Evolutionary conservation across 2,888 invertebrate genomes (phyloP), one percentile per base, ranked within the genome.

Genomic region (Resseliella maxima): DNA sequence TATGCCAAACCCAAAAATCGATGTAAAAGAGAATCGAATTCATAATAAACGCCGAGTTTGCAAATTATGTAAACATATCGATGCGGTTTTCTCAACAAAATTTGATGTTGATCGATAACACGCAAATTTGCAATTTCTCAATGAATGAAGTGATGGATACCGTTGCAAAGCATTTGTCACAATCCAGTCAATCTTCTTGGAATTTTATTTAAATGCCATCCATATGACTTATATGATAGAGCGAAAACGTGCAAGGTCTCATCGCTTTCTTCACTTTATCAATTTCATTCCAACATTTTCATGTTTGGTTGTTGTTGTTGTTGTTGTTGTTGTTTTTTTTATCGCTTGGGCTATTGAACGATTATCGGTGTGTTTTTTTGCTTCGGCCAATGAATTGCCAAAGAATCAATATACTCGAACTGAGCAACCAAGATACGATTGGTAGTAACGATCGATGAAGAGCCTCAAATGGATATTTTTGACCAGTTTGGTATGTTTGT

Each of bases 321-420:
- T n/a, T n/a, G n/a, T n/a, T n/a, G n/a, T n/a, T n/a, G n/a, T n/a
- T n/a, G n/a, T n/a, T 31, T 35, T 72, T 35, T 72, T 15, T 72
- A 2, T 72, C 35, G 31, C 31, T 72, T 72, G 72, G 72, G 72
- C 72, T 72, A 72, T 72, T 72, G 72, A 72, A 72, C 72, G 72
- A 12, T 72, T 72, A 72, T 72, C 72, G n/a, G 35, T 31, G 31
- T n/a, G 31, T 27, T 72, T 12, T 12, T 27, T n/a, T n/a, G n/a
- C n/a, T n/a, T n/a, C n/a, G 72, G 31, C 12, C 31, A 59, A 59
- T 12, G 6, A 24, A 8, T 8, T 24, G 27, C 59, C 5, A 59
- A 59, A 59, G 5, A 59, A 24, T 59, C 72, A 72, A 72, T 31
- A 72, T n/a, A 31, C 72, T 72, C 72, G 72, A 72, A 59, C 18